These are phyloP conservation scores for Oreonectes daqikongensis DNA, from an alignment of 2,797 vertebrate species.

Conservation along the genomic window DNA sequence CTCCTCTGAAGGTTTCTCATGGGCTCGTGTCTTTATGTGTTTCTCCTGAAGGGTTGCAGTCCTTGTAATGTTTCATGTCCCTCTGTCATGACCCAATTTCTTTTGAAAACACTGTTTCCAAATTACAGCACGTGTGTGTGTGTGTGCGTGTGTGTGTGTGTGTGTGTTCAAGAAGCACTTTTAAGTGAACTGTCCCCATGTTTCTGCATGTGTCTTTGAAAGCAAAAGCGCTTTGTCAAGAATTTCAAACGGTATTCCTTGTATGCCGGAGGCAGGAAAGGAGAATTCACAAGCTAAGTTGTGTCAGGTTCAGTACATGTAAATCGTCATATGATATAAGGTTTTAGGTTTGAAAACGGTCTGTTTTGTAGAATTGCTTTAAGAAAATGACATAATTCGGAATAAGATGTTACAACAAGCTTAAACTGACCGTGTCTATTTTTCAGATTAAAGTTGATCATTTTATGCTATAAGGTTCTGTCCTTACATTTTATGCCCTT, in stretches of 20 bases:
- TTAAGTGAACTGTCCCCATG: slow-evolving; percentile 72
- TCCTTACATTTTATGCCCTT: too few species aligned
- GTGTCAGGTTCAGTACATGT: slow-evolving; percentile 39
- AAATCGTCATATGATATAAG: background rate
- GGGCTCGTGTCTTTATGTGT: slow-evolving; percentile 64
- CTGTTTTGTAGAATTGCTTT: background rate
- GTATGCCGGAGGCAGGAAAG: slow-evolving; percentile 58
- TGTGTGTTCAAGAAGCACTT: slow-evolving; percentile 62
- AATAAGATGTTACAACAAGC: background rate
- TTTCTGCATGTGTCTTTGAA: slow-evolving; percentile 68
- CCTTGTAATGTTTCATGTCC: slow-evolving; percentile 69
- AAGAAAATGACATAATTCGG: too few species aligned
- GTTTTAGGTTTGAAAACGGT: background rate
- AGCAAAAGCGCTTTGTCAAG: slow-evolving; percentile 74
- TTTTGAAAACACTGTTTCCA: slow-evolving; percentile 68
- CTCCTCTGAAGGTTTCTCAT: slow-evolving; percentile 53
- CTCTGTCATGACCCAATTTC: slow-evolving; percentile 73
- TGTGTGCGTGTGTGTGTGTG: slow-evolving; percentile 56
- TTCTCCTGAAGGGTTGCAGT: slow-evolving; percentile 61
- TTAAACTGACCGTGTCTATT: background rate
- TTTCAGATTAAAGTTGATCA: too few species aligned
- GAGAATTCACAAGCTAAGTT: slow-evolving; percentile 38
- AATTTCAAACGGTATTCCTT: slow-evolving; percentile 63
- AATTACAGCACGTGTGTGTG: slow-evolving; percentile 64
- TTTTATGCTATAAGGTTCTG: too few species aligned